A percentile compares a stretch with the other conserved stretches of the same genome.
Conservation (phyloP, 2,888 invertebrate genomes). For the Hypercompe scribonia region DNA sequence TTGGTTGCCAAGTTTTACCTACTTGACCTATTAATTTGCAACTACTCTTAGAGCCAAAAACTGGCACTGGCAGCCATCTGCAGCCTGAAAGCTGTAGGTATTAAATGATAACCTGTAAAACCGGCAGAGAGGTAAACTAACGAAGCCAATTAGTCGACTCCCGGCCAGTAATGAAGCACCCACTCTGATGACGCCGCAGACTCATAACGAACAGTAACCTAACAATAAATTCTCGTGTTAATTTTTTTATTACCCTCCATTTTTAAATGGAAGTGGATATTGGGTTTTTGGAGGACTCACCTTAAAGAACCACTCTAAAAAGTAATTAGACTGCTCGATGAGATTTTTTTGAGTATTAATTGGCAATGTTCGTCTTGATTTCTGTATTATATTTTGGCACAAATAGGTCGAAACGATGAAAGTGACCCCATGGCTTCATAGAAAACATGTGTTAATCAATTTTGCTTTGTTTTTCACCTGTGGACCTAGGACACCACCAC, state of each 20-base stretch:
- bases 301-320: neutral
- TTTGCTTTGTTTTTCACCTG: neutral
- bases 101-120: slow-evolving; percentile 35
- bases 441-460: neutral
- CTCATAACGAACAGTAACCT: slow-evolving; percentile 38
- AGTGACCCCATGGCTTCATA: no score
- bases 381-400: no score
- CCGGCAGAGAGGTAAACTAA: slow-evolving; percentile 57
- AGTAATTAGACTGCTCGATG: neutral
- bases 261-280: slow-evolving; percentile 22
- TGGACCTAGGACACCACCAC: no score
- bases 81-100: slow-evolving; percentile 26
- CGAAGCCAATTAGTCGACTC: slow-evolving; percentile 68
- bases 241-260: slow-evolving; percentile 54
- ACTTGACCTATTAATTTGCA: neutral
- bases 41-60: neutral
- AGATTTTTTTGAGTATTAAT: neutral
- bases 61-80: slow-evolving; percentile 22
- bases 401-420: no score
- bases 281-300: neutral
- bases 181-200: slow-evolving; percentile 34
- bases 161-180: slow-evolving; percentile 56
- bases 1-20: neutral
- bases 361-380: neutral
- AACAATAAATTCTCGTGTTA: slow-evolving; percentile 58